Evolutionary conservation across 2,888 invertebrate genomes (phyloP).

Genomic region (Antitype chi): DNA sequence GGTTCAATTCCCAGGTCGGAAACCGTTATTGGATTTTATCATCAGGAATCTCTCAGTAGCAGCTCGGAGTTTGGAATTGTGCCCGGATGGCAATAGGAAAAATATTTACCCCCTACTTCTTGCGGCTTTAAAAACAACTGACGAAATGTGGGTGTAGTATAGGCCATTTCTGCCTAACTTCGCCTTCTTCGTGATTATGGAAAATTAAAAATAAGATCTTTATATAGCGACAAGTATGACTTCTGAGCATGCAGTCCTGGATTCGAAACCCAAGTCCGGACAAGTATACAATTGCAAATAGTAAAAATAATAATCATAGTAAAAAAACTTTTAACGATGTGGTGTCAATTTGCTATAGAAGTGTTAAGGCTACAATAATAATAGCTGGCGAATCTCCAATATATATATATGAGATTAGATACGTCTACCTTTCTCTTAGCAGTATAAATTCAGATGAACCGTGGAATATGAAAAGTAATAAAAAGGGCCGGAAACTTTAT

Average conservation of each 20-base stretch:
- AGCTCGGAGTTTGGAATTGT: neutral
- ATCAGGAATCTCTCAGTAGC: neutral
- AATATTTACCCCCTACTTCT: neutral
- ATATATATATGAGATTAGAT: neutral
- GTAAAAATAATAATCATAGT: neutral
- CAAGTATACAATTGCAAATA: neutral
- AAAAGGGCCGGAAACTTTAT: neutral
- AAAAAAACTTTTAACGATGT: neutral
- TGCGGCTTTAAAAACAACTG: neutral
- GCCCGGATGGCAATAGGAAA: neutral
- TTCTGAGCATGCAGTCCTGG: neutral
- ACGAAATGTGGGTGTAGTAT: neutral
- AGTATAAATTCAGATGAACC: neutral
- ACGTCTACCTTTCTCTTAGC: neutral
- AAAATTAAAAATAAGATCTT: neutral
- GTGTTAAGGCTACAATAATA: neutral
- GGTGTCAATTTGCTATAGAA: neutral
- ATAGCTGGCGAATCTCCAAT: neutral
- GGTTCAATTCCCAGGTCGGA: neutral
- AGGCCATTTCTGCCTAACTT: neutral
- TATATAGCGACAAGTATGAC: no score
- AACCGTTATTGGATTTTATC: neutral
- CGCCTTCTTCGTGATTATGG: accelerated
- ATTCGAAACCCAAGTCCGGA: neutral
- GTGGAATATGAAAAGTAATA: neutral